A percentile compares a stretch with the other conserved stretches of the same genome.
phyloP scores from a whole-genome alignment of 1,140 invertebrate species.

The Heterodera schachtii region DNA sequence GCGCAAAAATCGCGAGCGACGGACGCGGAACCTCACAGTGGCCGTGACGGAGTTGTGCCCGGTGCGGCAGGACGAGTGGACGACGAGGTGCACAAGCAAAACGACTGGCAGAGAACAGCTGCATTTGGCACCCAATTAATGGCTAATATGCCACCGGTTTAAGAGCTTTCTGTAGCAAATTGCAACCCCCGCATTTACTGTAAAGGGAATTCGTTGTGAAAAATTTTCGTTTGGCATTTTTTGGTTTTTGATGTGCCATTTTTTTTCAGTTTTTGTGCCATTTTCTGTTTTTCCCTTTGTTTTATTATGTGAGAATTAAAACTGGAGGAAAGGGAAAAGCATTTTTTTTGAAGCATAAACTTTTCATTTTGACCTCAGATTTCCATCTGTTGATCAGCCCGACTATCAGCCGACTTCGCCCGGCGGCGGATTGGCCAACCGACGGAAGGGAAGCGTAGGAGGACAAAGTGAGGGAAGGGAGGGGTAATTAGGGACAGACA shows the following conservation, averaged over 20 bases:
- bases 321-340: background rate
- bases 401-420: slow-evolving; percentile 7
- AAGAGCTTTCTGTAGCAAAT: too few relatives aligned
- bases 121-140: too few relatives aligned
- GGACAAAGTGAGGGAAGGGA: background rate
- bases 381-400: background rate
- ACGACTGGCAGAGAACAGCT: too few relatives aligned
- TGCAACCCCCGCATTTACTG: too few relatives aligned
- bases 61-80: slow-evolving; percentile 43
- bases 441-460: background rate
- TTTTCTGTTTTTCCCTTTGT: slow-evolving; percentile 1
- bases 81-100: background rate
- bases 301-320: slow-evolving; percentile 10
- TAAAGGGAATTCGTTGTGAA: too few relatives aligned
- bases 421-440: background rate
- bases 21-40: slow-evolving; percentile 60
- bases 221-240: background rate
- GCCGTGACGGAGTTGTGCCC: slow-evolving; percentile 44
- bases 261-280: background rate
- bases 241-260: background rate
- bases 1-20: slow-evolving; percentile 62
- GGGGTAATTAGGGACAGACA: too few relatives aligned
- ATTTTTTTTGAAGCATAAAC: background rate
- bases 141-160: too few relatives aligned
- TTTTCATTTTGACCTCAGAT: slow-evolving; percentile 2